Percentiles rank a stretch among this genome's conserved stretches.
phyloP scores from a whole-genome alignment of 2,113 vertebrate species.

The Chloropsis cyanopogon region DNA sequence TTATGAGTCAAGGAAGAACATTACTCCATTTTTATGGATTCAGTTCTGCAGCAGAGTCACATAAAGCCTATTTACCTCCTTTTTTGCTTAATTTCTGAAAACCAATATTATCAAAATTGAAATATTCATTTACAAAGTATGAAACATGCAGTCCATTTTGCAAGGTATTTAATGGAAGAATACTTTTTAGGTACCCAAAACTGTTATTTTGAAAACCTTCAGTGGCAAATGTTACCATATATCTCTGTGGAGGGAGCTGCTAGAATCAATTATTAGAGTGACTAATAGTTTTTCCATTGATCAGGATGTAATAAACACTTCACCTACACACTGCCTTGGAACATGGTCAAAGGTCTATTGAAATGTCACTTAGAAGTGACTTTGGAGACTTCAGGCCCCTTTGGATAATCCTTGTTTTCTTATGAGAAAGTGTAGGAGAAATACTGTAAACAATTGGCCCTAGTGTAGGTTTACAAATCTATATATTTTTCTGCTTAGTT shows the following conservation, averaged over 20 bases:
- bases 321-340: background rate
- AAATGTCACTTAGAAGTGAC: background rate
- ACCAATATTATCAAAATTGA: background rate
- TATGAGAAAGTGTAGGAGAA: background rate
- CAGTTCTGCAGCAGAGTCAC: background rate
- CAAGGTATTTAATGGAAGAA: background rate
- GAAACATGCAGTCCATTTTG: background rate
- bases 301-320: background rate
- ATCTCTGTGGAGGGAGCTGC: background rate
- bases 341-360: background rate
- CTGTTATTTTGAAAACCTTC: background rate
- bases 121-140: background rate
- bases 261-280: background rate
- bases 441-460: background rate
- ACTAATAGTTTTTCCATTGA: background rate
- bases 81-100: background rate
- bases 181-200: background rate
- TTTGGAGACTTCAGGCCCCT: background rate
- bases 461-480: background rate
- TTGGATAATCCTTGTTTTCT: background rate
- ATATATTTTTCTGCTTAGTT: background rate
- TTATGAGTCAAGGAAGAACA: conserved; percentile 18
- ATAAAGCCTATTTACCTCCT: background rate
- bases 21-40: conserved; percentile 20
- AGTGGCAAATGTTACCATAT: background rate